Percentiles rank a stretch among this genome's conserved stretches.
phyloP scores from a whole-genome alignment of 2,888 invertebrate species.

The Anthrax anthrax region DNA sequence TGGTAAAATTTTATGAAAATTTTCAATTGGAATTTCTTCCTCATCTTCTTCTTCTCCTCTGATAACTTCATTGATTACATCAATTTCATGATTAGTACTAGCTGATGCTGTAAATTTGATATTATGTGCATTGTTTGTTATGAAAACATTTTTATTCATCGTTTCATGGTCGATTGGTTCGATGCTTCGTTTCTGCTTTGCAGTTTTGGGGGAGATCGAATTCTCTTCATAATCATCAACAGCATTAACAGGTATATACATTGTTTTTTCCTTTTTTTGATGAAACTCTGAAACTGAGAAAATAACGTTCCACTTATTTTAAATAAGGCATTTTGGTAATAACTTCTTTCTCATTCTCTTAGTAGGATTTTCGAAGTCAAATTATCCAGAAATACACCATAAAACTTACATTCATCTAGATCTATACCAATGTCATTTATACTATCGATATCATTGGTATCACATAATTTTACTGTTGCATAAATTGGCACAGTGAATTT shows the following conservation, averaged over 20 bases:
- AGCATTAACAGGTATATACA: not conserved
- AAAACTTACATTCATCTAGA: no score
- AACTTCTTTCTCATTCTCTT: no score
- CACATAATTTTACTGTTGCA: constrained; percentile 41
- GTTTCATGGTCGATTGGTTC: no score
- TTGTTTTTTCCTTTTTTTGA: not conserved
- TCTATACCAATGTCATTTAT: no score
- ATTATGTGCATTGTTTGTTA: constrained; percentile 30
- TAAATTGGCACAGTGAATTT: constrained; percentile 42
- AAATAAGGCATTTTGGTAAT: no score
- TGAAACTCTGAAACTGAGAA: not conserved
- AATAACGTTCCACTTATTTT: not conserved
- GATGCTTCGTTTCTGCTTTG: no score
- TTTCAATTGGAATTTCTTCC: no score
- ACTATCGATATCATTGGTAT: no score
- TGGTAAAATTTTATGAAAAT: no score
- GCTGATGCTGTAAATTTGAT: constrained; percentile 31
- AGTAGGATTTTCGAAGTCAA: no score
- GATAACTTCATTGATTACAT: constrained; percentile 17
- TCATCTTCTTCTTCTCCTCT: constrained; percentile 9
- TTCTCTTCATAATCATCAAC: not conserved
- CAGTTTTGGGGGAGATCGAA: no score
- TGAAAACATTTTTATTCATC: constrained; percentile 23
- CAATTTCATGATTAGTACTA: constrained; percentile 20
- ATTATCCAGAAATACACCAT: no score